Conservation (phyloP, 53 echinoderm and acorn worm genomes). For the Arbacia lixula region DNA sequence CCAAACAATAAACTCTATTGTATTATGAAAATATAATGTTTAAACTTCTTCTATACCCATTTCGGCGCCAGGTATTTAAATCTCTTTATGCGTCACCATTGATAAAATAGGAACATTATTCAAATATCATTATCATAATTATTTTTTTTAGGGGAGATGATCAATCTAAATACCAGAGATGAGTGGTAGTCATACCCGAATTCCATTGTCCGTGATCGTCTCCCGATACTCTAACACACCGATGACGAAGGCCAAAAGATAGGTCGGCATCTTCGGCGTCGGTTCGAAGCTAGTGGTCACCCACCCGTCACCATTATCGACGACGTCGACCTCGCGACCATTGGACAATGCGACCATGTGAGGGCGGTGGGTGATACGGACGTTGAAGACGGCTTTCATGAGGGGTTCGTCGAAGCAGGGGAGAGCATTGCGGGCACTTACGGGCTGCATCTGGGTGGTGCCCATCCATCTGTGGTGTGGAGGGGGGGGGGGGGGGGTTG, state of each 20-base stretch:
- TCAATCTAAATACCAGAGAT: no score
- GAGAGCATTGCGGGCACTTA: conserved; percentile 79
- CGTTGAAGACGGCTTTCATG: conserved; percentile 81
- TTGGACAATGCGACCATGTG: conserved; percentile 84
- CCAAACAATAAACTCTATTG: no score
- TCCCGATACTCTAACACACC: conserved; percentile 71
- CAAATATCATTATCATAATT: no score
- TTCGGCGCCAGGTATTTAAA: no score
- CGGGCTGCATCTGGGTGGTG: conserved; percentile 88
- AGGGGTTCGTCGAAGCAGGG: conserved; percentile 97
- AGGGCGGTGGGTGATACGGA: conserved; percentile 66
- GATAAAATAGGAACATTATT: no score
- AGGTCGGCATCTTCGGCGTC: conserved; percentile 85
- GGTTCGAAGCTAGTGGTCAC: conserved; percentile 60
- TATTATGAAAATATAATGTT: no score
- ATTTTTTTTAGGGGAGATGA: no score
- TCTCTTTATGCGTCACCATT: no score
- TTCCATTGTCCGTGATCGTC: conserved; percentile 58
- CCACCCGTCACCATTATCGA: conserved; percentile 33
- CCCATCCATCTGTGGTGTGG: conserved; percentile 64
- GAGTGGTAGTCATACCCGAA: conserved; percentile 64
- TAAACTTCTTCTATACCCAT: no score
- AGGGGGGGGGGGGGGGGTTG: neutral
- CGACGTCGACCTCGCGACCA: conserved; percentile 41
- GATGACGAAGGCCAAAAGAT: conserved; percentile 90